Base-by-base conservation (phyloP, 2,797 vertebrate genomes). In the Danio jaintianensis region DNA sequence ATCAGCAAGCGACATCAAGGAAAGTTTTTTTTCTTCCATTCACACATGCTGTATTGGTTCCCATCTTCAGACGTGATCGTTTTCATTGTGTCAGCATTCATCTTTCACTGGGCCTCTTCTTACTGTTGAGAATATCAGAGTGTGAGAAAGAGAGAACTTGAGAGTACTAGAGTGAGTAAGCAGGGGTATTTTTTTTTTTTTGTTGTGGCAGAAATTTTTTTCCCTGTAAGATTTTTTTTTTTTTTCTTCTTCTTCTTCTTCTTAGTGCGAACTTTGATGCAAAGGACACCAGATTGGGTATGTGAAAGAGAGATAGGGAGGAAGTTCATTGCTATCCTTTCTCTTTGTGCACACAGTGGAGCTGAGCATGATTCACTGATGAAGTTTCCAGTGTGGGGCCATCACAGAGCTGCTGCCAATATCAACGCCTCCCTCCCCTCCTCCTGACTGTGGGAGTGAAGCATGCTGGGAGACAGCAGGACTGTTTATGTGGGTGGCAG, bases 381-480 rank as follows among this genome's bases (percentile, higher is more conserved):
- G 91, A 92, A 94, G 91, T 96, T 96, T 96, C 95, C 96, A 96
- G 94, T 81, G 86, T 81, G 81, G 71, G 81, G 78, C 83, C 72
- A 81, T 78, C 67, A 82, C 55, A 71, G 80, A 82, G 84, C 80
- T 74, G 67, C 83, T 86, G 79, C 83, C 86, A 87, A 81, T 84
- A 72, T 85, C 85, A 83, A 68, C 70, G 85, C 77, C 59, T 89
- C 88, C 88, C 87, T 58, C 47, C 80, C 80, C 89, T 83, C 83
- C 77, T 70, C 75, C 80, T 86, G 84, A 81, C 76, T 47, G 89
- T 87, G 81, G 79, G 86, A 88, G 88, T 86, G 53, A 93, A 92
- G 91, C 83, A 84, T 82, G 80, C 83, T 86, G 80, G 76, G 84
- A 86, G 52, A 91, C 76, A 38, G 88, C 85, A 87, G 88, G 87